A percentile compares a stretch with the other conserved stretches of the same genome.
phyloP scores from a whole-genome alignment of 2,888 invertebrate species.

The Agonopterix subpropinquella region DNA sequence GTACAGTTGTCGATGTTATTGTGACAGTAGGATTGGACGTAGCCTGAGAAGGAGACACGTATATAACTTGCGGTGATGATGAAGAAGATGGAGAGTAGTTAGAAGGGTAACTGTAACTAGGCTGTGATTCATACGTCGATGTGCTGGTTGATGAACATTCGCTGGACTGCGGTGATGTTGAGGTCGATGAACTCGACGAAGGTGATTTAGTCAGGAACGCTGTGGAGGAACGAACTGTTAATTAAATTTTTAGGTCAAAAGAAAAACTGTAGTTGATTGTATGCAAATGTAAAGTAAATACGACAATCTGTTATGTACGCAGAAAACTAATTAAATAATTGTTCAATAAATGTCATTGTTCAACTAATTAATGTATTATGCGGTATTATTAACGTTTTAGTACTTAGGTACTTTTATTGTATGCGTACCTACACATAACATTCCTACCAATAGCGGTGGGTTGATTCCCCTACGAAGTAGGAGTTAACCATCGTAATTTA shows the following conservation, averaged over 20 bases:
- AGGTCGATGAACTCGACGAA: conserved; percentile 18
- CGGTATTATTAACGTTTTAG: no score
- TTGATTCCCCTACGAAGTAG: no score
- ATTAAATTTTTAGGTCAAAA: background rate
- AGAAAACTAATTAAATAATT: no score
- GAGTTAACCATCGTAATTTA: no score
- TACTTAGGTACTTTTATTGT: no score
- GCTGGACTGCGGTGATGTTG: conserved; percentile 10
- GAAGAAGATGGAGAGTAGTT: conserved; percentile 12
- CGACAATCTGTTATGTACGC: no score
- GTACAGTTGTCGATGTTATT: conserved; percentile 16
- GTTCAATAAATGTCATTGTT: no score
- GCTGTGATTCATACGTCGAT: conserved; percentile 22
- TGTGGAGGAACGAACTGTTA: conserved; percentile 11
- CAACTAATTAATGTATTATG: no score
- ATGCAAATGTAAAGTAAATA: background rate
- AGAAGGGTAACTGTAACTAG: conserved; percentile 19
- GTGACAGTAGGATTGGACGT: conserved; percentile 25
- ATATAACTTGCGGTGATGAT: conserved; percentile 33
- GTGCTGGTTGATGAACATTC: background rate
- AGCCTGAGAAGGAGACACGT: conserved; percentile 27
- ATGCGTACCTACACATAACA: no score
- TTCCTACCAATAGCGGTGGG: no score
- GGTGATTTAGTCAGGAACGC: conserved; percentile 26
- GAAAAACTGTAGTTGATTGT: background rate